Conservation (phyloP, 2,113 vertebrate genomes). For the Hippocampus guttulatus region DNA sequence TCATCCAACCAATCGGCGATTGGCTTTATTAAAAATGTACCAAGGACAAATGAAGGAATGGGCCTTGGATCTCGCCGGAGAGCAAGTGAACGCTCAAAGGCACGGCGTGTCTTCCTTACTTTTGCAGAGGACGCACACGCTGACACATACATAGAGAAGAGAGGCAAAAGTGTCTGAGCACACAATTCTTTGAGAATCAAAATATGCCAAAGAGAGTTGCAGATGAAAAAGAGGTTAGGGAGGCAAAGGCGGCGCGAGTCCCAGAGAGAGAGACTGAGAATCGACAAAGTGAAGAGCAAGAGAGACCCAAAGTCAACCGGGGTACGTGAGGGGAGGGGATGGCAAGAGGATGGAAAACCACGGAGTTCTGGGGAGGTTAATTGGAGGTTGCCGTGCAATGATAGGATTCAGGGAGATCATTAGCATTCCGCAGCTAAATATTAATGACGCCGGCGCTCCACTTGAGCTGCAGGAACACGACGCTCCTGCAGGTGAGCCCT, state of each 20-base stretch:
- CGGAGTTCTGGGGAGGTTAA: constrained; percentile 60
- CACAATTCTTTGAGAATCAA: constrained; percentile 15
- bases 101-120: constrained; percentile 47
- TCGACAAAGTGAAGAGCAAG: constrained; percentile 25
- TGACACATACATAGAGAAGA: not conserved
- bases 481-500: constrained; percentile 46
- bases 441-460: constrained; percentile 61
- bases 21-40: constrained; percentile 71
- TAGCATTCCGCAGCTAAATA: constrained; percentile 70
- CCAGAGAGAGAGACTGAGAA: constrained; percentile 44
- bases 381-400: constrained; percentile 68
- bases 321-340: constrained; percentile 1
- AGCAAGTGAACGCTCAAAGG: constrained; percentile 53
- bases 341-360: not conserved
- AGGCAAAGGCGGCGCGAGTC: constrained; percentile 53
- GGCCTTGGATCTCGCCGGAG: constrained; percentile 39
- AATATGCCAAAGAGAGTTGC: constrained; percentile 57
- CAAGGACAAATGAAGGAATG: constrained; percentile 64
- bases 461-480: constrained; percentile 43
- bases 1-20: constrained; percentile 57
- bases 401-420: constrained; percentile 66
- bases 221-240: constrained; percentile 64
- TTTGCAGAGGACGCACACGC: constrained; percentile 23
- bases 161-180: constrained; percentile 27
- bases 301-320: constrained; percentile 16